These are phyloP conservation scores for Natrix natrix DNA, from an alignment of 2,797 vertebrate species.

Conservation along the genomic window DNA sequence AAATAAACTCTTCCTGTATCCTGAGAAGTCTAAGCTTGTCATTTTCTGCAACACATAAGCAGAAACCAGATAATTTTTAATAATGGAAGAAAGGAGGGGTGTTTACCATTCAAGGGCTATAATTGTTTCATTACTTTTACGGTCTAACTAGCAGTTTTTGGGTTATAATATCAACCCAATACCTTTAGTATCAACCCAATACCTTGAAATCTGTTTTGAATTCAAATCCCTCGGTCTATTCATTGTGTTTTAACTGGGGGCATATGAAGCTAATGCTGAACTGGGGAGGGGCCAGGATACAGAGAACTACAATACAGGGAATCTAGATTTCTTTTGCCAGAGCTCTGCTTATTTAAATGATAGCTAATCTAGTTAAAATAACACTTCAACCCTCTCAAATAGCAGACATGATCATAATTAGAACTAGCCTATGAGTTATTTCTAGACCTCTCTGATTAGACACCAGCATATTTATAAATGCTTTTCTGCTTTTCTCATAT, in stretches of 20 bases:
- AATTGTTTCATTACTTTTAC: not conserved
- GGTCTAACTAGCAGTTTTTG: not conserved
- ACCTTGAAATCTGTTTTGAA: not conserved
- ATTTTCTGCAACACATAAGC: not conserved
- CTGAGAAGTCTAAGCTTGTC: no score
- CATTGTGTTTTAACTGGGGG: not conserved
- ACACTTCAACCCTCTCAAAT: slow-evolving; percentile 42
- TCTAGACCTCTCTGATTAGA: slow-evolving; percentile 48
- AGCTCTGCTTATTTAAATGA: slow-evolving; percentile 30
- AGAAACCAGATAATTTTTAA: not conserved
- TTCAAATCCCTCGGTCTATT: not conserved
- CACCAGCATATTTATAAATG: slow-evolving; percentile 57
- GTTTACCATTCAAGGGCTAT: not conserved
- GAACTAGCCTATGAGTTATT: slow-evolving; percentile 52
- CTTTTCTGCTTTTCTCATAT: slow-evolving; percentile 56
- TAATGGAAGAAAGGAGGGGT: not conserved
- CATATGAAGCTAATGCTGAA: not conserved
- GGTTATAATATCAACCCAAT: slow-evolving; percentile 2
- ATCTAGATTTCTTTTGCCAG: slow-evolving; percentile 25
- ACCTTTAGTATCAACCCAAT: not conserved
- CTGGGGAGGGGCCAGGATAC: slow-evolving; percentile 8
- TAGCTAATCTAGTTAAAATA: slow-evolving; percentile 37
- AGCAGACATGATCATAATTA: slow-evolving; percentile 50
- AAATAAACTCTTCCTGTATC: no score
- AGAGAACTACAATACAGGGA: slow-evolving; percentile 28